These are phyloP conservation scores for Caenorhabditis inopinata DNA, from an alignment of 1,140 invertebrate species.

Conservation along the genomic window DNA sequence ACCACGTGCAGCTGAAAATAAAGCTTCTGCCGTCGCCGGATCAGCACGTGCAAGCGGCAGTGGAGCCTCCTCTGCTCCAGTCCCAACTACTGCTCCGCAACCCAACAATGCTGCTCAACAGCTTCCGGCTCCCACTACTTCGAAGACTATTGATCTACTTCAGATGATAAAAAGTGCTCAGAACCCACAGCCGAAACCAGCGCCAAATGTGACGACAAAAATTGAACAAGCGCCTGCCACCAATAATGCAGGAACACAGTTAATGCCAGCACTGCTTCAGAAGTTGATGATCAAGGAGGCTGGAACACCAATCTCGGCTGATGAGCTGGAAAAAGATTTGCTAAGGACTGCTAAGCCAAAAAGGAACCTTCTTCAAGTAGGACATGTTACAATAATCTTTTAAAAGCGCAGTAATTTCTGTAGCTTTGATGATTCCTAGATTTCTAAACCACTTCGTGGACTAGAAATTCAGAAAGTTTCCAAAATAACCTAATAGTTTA, in stretches of 20 bases:
- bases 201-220: not conserved
- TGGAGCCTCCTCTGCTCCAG: no score
- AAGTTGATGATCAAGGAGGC: constrained; percentile 35
- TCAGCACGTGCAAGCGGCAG: no score
- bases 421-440: no score
- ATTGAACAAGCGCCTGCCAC: no score
- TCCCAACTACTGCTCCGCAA: no score
- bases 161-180: constrained; percentile 26
- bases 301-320: constrained; percentile 18
- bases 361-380: not conserved
- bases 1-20: not conserved
- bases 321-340: constrained; percentile 35
- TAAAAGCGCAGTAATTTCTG: no score
- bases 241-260: no score
- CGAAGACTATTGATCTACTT: not conserved
- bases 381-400: no score
- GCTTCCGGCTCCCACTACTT: not conserved
- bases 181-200: not conserved
- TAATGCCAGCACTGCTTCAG: constrained; percentile 38
- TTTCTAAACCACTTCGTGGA: no score
- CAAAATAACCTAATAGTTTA: no score
- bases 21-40: not conserved
- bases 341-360: constrained; percentile 23
- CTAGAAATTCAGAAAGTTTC: no score
- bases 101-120: no score